Evolutionary conservation across 2,113 vertebrate genomes (phyloP), one percentile per base, ranked within the genome.

Genomic region (Callionymus lyra): DNA sequence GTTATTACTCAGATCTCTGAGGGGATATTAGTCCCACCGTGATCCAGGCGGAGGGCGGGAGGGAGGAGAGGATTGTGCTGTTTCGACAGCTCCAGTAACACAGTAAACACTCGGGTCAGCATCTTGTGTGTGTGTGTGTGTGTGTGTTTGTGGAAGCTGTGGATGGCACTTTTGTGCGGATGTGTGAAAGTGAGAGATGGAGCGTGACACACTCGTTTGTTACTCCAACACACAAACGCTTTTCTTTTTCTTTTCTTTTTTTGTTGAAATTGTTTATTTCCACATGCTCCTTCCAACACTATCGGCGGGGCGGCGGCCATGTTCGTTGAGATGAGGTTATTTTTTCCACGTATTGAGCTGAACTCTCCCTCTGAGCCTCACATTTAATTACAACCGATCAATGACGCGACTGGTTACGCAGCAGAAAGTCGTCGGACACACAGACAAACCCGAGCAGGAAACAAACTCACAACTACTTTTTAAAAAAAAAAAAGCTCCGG

Each of bases 311-410:
- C 2, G 12, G 12, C 10, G 16, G 36, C 16, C 36, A 11, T 2
- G 2, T 8, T 18, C 17, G 8, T 12, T 12, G 21, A 12, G 16
- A 13, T 12, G 3, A 19, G 39, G 10, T 21, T 41, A 19, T 21
- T 14, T 14, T n/a, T 37, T 6, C 35, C 35, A 37, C 6, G 12
- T 18, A n/a, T 1, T 11, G 38, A 18, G 10, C 2, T 17, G 15
- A 9, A 18, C 16, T 31, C 31, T 42, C 13, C 19, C 21, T 42
- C 2, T 39, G 14, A 9, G 42, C 15, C 31, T 65, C 44, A 57
- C 53, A 65, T 60, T 62, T 82, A 69, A 82, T 82, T 79, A 79
- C 46, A 13, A 37, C 59, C 27, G 62, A 81, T 82, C 77, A 63
- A 80, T 82, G 68, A 40, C 34, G 50, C n/a, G 44, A 51, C 27